Percentiles rank a stretch among this genome's conserved stretches.
phyloP scores from a whole-genome alignment of 2,888 invertebrate species.

The Gari tellinella region DNA sequence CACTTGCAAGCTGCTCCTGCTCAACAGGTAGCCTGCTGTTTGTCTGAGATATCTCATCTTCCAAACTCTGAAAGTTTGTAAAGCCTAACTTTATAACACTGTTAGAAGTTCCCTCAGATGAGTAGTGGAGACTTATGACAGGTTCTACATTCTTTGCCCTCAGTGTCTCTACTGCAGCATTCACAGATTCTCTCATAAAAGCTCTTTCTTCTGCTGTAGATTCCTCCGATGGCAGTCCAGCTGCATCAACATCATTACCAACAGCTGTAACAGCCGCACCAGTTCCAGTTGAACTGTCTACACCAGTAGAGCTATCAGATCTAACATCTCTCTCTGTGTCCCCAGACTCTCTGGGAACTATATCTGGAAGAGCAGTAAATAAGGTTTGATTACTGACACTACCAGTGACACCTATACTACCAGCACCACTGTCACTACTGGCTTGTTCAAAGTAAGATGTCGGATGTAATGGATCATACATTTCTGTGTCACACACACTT shows the following conservation, averaged over 20 bases:
- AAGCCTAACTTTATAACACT: conserved; percentile 85
- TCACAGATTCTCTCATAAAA: conserved; percentile 29
- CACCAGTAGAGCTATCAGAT: not conserved
- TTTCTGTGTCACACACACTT: not conserved
- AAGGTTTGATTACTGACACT: not conserved
- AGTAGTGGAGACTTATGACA: conserved; percentile 88
- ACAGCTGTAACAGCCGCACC: not conserved
- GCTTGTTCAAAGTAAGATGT: conserved; percentile 23
- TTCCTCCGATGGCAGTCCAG: not conserved
- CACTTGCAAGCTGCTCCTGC: no score
- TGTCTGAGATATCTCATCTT: conserved; percentile 29
- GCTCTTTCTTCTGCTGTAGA: not conserved
- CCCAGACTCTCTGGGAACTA: not conserved
- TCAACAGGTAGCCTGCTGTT: no score
- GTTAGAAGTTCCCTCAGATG: conserved; percentile 88
- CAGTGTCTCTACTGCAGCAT: conserved; percentile 47
- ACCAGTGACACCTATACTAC: not conserved
- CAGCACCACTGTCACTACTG: not conserved
- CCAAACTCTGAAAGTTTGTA: conserved; percentile 48
- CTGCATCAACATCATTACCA: not conserved
- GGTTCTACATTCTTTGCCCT: conserved; percentile 86
- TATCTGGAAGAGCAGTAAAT: not conserved
- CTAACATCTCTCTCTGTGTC: not conserved
- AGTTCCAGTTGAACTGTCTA: not conserved
- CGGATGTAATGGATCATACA: conserved; percentile 44